These are phyloP conservation scores for Formica exsecta DNA, from an alignment of 1,140 invertebrate genomes.

Conservation along the genomic window DNA sequence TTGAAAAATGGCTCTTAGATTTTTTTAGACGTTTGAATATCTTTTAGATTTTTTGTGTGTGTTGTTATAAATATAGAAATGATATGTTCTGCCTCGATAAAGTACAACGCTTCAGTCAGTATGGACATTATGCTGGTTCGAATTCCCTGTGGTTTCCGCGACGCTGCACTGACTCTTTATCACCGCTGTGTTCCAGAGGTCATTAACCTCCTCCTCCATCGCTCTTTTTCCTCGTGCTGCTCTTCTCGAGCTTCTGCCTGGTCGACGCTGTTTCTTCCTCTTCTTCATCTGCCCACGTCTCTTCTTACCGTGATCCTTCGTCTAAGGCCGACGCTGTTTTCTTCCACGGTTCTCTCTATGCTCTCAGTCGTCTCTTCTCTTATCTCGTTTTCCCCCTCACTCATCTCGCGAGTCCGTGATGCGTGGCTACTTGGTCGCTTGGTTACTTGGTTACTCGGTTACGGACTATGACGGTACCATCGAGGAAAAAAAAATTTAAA, in stretches of 20 bases:
- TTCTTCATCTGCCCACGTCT: slow-evolving; percentile 34
- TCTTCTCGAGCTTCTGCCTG: slow-evolving; percentile 42
- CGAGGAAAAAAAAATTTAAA: slow-evolving; percentile 24
- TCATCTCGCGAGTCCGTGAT: slow-evolving; percentile 59
- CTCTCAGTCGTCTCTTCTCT: slow-evolving; percentile 55
- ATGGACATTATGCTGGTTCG: slow-evolving; percentile 42
- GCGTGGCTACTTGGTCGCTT: slow-evolving; percentile 76
- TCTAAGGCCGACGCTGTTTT: slow-evolving; percentile 56
- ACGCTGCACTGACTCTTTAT: slow-evolving; percentile 71
- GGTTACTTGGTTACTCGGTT: slow-evolving; percentile 79
- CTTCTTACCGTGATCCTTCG: slow-evolving; percentile 49
- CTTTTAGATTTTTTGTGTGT: neutral
- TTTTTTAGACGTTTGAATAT: neutral
- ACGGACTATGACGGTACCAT: slow-evolving; percentile 29
- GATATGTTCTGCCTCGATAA: slow-evolving; percentile 13
- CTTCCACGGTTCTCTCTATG: slow-evolving; percentile 65
- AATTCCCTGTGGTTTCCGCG: slow-evolving; percentile 72
- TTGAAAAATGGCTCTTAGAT: neutral
- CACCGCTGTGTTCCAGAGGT: slow-evolving; percentile 70
- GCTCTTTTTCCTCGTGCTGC: slow-evolving; percentile 69
- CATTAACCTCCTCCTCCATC: slow-evolving; percentile 69
- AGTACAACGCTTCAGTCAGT: neutral
- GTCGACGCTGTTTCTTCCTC: slow-evolving; percentile 6
- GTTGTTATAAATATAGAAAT: neutral
- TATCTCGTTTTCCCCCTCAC: slow-evolving; percentile 64